A percentile compares a stretch with the other conserved stretches of the same genome.
Evolutionary conservation across 2,888 invertebrate species (phyloP).

Genomic region (Hesperia comma): DNA sequence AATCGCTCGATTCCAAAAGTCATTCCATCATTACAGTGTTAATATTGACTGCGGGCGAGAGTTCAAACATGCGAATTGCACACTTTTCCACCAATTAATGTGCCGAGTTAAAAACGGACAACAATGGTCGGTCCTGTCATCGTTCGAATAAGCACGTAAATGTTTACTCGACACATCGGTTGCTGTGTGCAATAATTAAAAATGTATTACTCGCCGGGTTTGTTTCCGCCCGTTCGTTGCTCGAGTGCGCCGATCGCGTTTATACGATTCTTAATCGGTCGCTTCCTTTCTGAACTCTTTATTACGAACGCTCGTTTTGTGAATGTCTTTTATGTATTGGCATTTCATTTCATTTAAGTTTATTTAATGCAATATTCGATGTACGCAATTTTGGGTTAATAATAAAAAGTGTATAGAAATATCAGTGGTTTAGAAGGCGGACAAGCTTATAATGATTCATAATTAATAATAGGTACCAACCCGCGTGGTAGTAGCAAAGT

Average conservation of each 20-base stretch:
- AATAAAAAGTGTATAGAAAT: too few species aligned
- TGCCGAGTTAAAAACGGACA: slow-evolving; percentile 70
- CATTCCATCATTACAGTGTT: slow-evolving; percentile 65
- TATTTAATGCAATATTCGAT: too few species aligned
- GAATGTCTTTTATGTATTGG: background rate
- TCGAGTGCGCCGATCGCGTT: slow-evolving; percentile 42
- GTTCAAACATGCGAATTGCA: slow-evolving; percentile 74
- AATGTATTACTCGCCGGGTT: slow-evolving; percentile 73
- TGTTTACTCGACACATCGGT: slow-evolving; percentile 76
- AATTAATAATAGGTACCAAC: too few species aligned
- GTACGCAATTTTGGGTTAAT: too few species aligned
- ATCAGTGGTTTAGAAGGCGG: too few species aligned
- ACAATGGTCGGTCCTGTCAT: slow-evolving; percentile 70
- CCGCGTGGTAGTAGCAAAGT: too few species aligned
- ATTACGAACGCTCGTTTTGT: slow-evolving; percentile 14
- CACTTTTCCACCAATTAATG: slow-evolving; percentile 79
- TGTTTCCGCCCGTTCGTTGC: slow-evolving; percentile 62
- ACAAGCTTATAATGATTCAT: too few species aligned
- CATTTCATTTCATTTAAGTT: background rate
- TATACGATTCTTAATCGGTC: slow-evolving; percentile 21
- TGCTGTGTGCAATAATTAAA: slow-evolving; percentile 78
- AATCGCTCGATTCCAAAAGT: slow-evolving; percentile 27
- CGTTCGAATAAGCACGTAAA: slow-evolving; percentile 70
- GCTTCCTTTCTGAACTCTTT: slow-evolving; percentile 21
- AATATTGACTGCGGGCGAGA: slow-evolving; percentile 70